Conservation (phyloP, 2,797 vertebrate genomes). For the Coendou prehensilis region DNA sequence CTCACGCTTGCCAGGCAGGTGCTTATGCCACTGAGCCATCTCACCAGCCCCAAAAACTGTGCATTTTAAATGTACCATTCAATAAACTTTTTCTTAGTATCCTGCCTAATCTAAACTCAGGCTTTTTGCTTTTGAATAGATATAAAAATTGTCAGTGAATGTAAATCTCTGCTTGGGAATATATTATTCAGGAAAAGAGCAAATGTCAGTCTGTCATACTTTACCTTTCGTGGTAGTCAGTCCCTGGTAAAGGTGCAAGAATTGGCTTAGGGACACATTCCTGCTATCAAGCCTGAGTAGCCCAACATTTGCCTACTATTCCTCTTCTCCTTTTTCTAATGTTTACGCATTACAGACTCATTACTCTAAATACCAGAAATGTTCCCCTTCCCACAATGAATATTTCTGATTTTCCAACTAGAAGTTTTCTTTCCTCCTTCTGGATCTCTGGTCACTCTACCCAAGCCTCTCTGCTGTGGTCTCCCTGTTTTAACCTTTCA, state of each 20-base stretch:
- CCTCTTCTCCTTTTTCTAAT: background rate
- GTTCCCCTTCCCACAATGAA: background rate
- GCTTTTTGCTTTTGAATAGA: background rate
- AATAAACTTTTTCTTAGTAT: background rate
- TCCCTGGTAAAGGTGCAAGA: background rate
- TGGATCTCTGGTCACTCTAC: background rate
- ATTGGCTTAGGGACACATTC: background rate
- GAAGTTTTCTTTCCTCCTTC: background rate
- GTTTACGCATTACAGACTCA: background rate
- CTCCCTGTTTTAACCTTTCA: background rate
- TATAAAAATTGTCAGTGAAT: background rate
- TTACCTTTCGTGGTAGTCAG: background rate
- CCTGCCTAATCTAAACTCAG: background rate
- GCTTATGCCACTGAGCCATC: no score
- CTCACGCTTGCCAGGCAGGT: no score
- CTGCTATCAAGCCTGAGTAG: background rate
- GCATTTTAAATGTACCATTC: conserved; percentile 24
- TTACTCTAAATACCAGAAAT: background rate
- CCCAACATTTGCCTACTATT: background rate
- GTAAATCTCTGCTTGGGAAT: background rate
- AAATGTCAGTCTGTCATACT: background rate
- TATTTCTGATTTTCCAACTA: background rate
- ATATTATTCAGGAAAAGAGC: background rate
- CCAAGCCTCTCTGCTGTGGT: background rate
- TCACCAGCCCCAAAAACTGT: background rate